Conservation (phyloP, 2,888 invertebrate genomes). For the Caenorhabditis afra region DNA sequence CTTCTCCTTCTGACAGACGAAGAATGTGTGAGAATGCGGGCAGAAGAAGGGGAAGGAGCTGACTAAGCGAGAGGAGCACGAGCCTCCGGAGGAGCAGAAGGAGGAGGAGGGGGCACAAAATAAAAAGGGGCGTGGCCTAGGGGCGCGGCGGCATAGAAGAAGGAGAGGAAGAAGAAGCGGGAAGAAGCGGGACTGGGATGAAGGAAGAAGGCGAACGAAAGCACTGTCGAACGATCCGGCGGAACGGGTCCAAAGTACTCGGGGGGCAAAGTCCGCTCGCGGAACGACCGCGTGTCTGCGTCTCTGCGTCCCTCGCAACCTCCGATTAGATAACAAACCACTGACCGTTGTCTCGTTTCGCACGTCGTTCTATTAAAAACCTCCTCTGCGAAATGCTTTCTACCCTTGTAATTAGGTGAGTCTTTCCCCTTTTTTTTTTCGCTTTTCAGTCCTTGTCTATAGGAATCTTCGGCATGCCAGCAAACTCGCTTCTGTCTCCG, state of each 20-base stretch:
- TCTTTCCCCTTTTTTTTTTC: constrained; percentile 2
- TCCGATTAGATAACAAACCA: constrained; percentile 42
- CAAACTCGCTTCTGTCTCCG: constrained; percentile 39
- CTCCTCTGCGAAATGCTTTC: constrained; percentile 36
- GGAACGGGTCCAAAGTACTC: constrained; percentile 3
- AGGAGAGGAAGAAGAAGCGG: not conserved
- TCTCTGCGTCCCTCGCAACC: constrained; percentile 38
- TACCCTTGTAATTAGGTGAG: constrained; percentile 40
- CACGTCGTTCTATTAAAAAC: constrained; percentile 31
- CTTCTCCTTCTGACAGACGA: constrained; percentile 1
- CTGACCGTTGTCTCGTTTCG: constrained; percentile 26
- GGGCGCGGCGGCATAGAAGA: constrained; percentile 10
- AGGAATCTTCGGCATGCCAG: constrained; percentile 30
- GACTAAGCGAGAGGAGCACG: constrained; percentile 22
- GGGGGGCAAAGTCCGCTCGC: constrained; percentile 36
- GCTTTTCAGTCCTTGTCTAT: no score
- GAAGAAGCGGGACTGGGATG: not conserved
- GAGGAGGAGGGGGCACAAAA: constrained; percentile 28
- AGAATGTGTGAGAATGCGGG: constrained; percentile 14
- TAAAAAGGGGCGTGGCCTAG: constrained; percentile 45
- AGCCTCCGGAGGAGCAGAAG: no score
- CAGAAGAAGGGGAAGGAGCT: constrained; percentile 14
- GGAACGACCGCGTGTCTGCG: constrained; percentile 35
- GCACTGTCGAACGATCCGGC: constrained; percentile 12
- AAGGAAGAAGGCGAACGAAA: not conserved